Evolutionary conservation across 2,113 vertebrate species (phyloP).

Genomic region (Periophthalmodon schlosseri): DNA sequence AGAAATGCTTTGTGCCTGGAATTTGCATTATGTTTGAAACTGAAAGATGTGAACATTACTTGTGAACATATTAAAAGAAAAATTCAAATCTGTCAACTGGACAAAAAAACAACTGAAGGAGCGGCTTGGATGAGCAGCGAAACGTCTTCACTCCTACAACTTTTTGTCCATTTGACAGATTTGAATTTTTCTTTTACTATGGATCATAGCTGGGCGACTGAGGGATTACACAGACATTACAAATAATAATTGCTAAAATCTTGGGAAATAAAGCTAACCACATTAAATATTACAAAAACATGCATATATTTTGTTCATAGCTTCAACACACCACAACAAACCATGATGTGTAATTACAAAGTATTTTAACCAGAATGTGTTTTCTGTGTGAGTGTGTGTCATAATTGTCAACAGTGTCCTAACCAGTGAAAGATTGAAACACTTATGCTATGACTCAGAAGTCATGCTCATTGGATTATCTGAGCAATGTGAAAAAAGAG

Average conservation of each 20-base stretch:
- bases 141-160: no score
- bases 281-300: not conserved
- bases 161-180: no score
- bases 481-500: not conserved
- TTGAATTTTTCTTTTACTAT: no score
- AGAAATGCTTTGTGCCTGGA: not conserved
- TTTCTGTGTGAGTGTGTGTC: not conserved
- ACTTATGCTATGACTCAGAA: not conserved
- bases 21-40: not conserved
- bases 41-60: not conserved
- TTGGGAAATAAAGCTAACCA: not conserved
- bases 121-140: no score
- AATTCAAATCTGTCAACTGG: no score
- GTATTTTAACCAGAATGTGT: slow-evolving; percentile 3
- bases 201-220: no score
- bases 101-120: no score
- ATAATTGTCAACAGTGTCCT: not conserved
- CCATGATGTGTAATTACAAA: not conserved
- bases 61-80: no score
- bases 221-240: not conserved
- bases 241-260: not conserved
- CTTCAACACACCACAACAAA: not conserved
- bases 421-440: not conserved
- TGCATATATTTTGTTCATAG: not conserved
- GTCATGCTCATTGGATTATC: slow-evolving; percentile 1